Evolutionary conservation across 2,888 invertebrate species (phyloP), one percentile per base, ranked within the genome.

Genomic region (Anoplius nigerrimus): DNA sequence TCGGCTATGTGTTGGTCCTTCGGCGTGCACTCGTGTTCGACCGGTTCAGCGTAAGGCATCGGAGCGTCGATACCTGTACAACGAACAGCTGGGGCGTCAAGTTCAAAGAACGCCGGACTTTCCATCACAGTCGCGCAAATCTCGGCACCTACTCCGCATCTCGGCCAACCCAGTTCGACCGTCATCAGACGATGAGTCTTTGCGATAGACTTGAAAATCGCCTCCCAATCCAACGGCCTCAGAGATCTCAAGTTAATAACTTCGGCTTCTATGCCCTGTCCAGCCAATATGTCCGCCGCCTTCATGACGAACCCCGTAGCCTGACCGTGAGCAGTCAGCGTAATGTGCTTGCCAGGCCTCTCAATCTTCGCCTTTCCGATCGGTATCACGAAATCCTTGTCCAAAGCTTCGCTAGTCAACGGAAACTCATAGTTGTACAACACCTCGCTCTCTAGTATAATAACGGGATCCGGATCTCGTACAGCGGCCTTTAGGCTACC

Each of bases 131-230:
- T 81, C 13, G 82, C 76, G 1, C 74, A 67, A 16, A 82, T 82
- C 61, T 82, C 82, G 46, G 82, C 56, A 22, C 82, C 81, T 16
- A 93, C 90, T 18, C 92, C 91, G 84, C 89, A 90, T 78, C 91
- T 90, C 11, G 92, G 92, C 93, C 93, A 93, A n/a, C 93, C 93
- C 53, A 91, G 89, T 79, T 93, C 93, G 2, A 93, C 92, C 2
- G 92, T 92, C 52, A 93, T 90, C 61, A 93, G 81, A 79, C 91
- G 91, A 81, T 93, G 90, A 5, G 93, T 93, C 87, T 93, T 93
- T 88, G 90, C 90, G 54, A 93, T 90, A 20, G 92, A 93, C 65
- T 91, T 85, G 48, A 82, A 78, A 58, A 89, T 70, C 11, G 84
- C 81, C 0, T 88, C 83, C 82, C 85, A 85, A 72, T 89, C 88